These are phyloP conservation scores for Ariolimax columbianus DNA, from an alignment of 2,888 invertebrate genomes.

Conservation along the genomic window DNA sequence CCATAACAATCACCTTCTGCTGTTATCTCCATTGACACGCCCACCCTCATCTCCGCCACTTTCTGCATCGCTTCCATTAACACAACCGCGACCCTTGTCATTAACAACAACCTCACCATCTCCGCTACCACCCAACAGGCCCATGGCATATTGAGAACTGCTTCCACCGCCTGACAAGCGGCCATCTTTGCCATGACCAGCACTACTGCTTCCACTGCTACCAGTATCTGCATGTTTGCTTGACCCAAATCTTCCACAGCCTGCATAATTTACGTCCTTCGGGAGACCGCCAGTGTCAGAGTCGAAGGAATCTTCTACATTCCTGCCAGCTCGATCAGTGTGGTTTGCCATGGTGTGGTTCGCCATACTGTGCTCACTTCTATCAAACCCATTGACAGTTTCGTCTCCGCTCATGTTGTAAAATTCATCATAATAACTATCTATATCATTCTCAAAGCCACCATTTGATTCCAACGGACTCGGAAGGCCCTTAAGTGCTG, in stretches of 20 bases:
- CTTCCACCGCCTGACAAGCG: neutral
- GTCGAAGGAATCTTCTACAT: conserved; percentile 1
- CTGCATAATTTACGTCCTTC: neutral
- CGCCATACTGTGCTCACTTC: conserved; percentile 1
- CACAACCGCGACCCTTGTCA: neutral
- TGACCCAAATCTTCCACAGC: conserved; percentile 6
- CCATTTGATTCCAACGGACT: neutral
- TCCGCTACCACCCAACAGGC: conserved; percentile 19
- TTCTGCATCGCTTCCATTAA: neutral
- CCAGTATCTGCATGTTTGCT: neutral
- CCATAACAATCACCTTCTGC: neutral
- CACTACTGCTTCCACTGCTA: neutral
- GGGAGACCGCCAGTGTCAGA: neutral
- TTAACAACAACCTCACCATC: neutral
- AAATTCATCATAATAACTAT: conserved; percentile 50
- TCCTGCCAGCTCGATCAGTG: neutral
- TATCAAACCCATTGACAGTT: conserved; percentile 30
- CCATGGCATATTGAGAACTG: neutral
- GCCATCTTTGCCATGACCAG: neutral
- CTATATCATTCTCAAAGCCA: conserved; percentile 34
- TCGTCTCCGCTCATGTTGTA: conserved; percentile 48
- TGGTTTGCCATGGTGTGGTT: conserved; percentile 20
- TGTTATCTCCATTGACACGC: conserved; percentile 6
- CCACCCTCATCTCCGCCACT: neutral
- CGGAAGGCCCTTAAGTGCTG: neutral